Percentiles rank a stretch among this genome's conserved stretches.
These are phyloP conservation scores for Brotula barbata DNA, from an alignment of 2,797 vertebrate species.

Conservation along the genomic window DNA sequence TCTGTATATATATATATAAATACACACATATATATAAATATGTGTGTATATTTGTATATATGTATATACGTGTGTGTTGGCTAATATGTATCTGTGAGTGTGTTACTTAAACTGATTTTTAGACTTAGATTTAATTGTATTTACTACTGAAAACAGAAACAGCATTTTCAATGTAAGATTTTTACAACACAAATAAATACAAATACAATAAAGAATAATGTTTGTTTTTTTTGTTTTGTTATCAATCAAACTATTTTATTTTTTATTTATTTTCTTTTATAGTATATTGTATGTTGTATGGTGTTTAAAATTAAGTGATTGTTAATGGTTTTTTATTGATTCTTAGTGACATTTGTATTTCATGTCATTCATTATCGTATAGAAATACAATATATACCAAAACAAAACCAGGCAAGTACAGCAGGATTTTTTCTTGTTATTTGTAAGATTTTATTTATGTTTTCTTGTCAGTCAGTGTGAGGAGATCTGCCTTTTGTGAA, in stretches of 20 bases:
- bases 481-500: conserved; percentile 36
- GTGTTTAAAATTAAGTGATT: too few relatives aligned
- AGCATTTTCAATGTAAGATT: background rate
- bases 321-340: too few relatives aligned
- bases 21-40: background rate
- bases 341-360: background rate
- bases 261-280: too few relatives aligned
- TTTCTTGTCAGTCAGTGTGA: conserved; percentile 31
- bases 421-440: conserved; percentile 4
- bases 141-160: background rate
- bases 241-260: too few relatives aligned
- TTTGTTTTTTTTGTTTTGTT: too few relatives aligned
- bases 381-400: too few relatives aligned
- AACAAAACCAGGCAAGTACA: background rate
- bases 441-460: conserved; percentile 5
- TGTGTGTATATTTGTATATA: conserved; percentile 15
- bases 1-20: conserved; percentile 5
- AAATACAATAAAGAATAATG: background rate
- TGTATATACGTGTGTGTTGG: conserved; percentile 2
- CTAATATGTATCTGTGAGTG: background rate
- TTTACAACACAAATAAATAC: background rate
- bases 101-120: too few relatives aligned
- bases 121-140: too few relatives aligned
- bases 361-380: background rate
- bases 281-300: too few relatives aligned